Evolutionary conservation across 2,888 invertebrate genomes (phyloP).

Genomic region (Nebria salina): DNA sequence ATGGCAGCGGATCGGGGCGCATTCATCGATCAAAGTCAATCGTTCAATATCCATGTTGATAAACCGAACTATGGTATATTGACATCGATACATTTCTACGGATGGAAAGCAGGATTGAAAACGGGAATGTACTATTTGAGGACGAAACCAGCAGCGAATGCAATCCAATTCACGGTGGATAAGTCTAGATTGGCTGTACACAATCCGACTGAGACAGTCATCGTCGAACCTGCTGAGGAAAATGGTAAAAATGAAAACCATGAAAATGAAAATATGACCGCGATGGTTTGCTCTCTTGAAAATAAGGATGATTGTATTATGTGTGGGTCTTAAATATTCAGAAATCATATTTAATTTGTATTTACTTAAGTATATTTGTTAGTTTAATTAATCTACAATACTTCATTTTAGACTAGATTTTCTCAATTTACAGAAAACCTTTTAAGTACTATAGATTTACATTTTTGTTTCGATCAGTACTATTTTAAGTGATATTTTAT

Average conservation of each 20-base stretch:
- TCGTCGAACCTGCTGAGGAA: slow-evolving; percentile 44
- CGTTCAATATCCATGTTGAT: slow-evolving; percentile 96
- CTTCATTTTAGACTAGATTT: background rate
- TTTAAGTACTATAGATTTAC: background rate
- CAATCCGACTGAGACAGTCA: slow-evolving; percentile 23
- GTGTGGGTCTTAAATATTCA: slow-evolving; percentile 76
- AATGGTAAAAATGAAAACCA: slow-evolving; percentile 61
- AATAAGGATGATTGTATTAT: slow-evolving; percentile 90
- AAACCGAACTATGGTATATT: slow-evolving; percentile 93
- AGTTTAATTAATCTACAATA: background rate
- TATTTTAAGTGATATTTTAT: slow-evolving; percentile 1
- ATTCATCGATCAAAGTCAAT: slow-evolving; percentile 98
- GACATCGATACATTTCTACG: slow-evolving; percentile 98
- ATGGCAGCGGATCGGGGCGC: slow-evolving; percentile 99
- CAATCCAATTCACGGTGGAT: slow-evolving; percentile 98
- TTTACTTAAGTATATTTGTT: slow-evolving; percentile 17
- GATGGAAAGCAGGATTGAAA: slow-evolving; percentile 96
- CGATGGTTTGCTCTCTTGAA: slow-evolving; percentile 85
- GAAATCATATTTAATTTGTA: background rate
- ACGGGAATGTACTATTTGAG: slow-evolving; percentile 99
- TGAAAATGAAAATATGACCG: slow-evolving; percentile 71
- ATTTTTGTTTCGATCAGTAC: background rate
- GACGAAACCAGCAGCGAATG: slow-evolving; percentile 95
- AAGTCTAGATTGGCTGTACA: slow-evolving; percentile 71
- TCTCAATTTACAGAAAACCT: too few relatives aligned